Percentiles rank a stretch among this genome's conserved stretches.
These are phyloP conservation scores for Drepanosiphum platanoidis DNA, from an alignment of 2,888 invertebrate species.

Conservation along the genomic window DNA sequence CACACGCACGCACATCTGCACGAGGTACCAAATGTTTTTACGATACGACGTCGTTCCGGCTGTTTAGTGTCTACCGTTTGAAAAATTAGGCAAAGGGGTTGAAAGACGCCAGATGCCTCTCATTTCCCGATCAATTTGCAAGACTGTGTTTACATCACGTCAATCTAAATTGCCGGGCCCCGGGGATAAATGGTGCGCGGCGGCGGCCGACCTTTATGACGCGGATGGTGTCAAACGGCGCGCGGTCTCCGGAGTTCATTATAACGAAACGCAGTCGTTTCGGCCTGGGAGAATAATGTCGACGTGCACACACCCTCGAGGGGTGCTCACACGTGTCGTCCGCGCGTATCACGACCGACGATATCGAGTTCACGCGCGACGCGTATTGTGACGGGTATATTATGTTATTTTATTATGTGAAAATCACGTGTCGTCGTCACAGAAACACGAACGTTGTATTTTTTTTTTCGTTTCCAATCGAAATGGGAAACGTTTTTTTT, in stretches of 20 bases:
- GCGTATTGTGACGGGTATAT: background rate
- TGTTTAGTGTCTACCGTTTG: conserved; percentile 28
- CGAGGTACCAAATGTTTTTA: background rate
- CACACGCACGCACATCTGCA: background rate
- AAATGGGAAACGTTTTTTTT: too few relatives aligned
- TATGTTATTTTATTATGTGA: background rate
- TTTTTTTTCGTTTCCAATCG: background rate
- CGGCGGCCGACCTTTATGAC: conserved; percentile 34
- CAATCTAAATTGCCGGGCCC: conserved; percentile 5
- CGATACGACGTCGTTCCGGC: conserved; percentile 11
- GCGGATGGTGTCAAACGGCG: conserved; percentile 12
- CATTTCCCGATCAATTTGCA: background rate
- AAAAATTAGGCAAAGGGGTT: conserved; percentile 36
- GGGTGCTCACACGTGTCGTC: background rate
- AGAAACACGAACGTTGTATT: background rate
- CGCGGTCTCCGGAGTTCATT: background rate
- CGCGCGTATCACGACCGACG: background rate
- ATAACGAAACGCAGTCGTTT: background rate
- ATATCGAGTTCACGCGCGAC: background rate
- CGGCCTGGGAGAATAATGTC: background rate
- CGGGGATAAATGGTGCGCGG: conserved; percentile 21
- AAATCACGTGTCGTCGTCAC: background rate
- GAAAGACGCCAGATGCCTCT: conserved; percentile 48
- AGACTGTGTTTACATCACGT: conserved; percentile 35
- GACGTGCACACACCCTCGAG: background rate